A percentile compares a stretch with the other conserved stretches of the same genome.
These are phyloP conservation scores for Cherax destructor DNA, from an alignment of 1,140 invertebrate genomes.

Conservation along the genomic window DNA sequence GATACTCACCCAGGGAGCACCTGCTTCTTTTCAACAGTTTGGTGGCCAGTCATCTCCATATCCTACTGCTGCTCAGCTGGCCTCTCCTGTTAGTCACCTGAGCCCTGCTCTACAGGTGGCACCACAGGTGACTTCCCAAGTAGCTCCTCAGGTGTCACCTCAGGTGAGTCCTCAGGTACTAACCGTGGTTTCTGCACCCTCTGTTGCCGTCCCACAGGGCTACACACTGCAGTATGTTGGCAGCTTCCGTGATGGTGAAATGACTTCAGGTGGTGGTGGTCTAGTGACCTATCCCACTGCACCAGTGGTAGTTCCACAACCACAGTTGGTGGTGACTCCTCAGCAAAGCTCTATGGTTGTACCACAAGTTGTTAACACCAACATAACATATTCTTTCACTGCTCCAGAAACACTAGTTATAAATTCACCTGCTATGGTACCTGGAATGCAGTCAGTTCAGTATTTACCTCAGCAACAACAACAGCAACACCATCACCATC, in stretches of 20 bases:
- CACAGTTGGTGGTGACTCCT: conserved; percentile 62
- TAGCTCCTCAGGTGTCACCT: conserved; percentile 53
- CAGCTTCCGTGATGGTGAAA: conserved; percentile 68
- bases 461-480: conserved; percentile 67
- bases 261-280: conserved; percentile 23
- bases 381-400: conserved; percentile 70
- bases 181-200: conserved; percentile 64
- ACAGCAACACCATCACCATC: conserved; percentile 46
- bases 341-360: conserved; percentile 65
- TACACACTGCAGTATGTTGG: conserved; percentile 71
- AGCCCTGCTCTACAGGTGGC: conserved; percentile 45
- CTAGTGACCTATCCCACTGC: conserved; percentile 64
- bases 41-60: conserved; percentile 41
- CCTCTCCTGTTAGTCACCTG: conserved; percentile 51
- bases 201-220: conserved; percentile 67
- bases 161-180: conserved; percentile 61
- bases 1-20: conserved; percentile 44
- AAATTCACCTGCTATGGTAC: conserved; percentile 62
- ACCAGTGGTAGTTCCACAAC: conserved; percentile 66
- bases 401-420: conserved; percentile 68
- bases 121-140: conserved; percentile 50
- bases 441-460: conserved; percentile 59
- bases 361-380: conserved; percentile 70
- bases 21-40: conserved; percentile 54
- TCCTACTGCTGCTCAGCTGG: conserved; percentile 38